A percentile compares a stretch with the other conserved stretches of the same genome.
Conservation (phyloP, 37 sponge, comb jelly and placozoan species). For the Cliona cf. orientalis region DNA sequence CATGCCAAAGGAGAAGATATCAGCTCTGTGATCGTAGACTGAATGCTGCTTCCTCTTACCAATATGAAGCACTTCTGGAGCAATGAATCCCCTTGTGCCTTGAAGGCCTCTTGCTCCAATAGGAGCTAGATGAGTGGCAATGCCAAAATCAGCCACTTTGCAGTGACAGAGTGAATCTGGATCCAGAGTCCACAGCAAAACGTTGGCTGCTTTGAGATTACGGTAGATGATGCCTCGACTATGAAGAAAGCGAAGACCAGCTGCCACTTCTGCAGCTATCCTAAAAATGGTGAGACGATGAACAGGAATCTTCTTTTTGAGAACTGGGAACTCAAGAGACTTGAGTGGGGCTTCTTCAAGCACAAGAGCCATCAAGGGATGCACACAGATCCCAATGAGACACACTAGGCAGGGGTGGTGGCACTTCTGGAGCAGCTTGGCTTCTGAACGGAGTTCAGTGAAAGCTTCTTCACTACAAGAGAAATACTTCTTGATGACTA, state of each 20-base stretch:
- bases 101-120: conserved; percentile 70
- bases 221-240: conserved; percentile 79
- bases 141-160: conserved; percentile 89
- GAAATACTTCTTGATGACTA: conserved; percentile 81
- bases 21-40: conserved; percentile 80
- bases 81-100: conserved; percentile 92
- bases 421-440: conserved; percentile 69
- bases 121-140: conserved; percentile 71
- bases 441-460: conserved; percentile 73
- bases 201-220: conserved; percentile 88
- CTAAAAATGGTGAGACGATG: conserved; percentile 69
- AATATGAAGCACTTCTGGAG: conserved; percentile 86
- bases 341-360: conserved; percentile 91
- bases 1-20: conserved; percentile 90
- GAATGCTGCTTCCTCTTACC: conserved; percentile 68
- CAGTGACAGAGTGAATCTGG: conserved; percentile 75
- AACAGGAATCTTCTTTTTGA: conserved; percentile 62
- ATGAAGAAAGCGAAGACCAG: conserved; percentile 85
- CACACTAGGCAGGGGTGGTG: conserved; percentile 86
- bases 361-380: conserved; percentile 86
- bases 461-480: conserved; percentile 57
- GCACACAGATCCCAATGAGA: conserved; percentile 76
- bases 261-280: conserved; percentile 84
- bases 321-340: conserved; percentile 64
- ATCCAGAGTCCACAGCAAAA: conserved; percentile 90